Evolutionary conservation across 2,797 vertebrate genomes (phyloP), one percentile per base, ranked within the genome.

Genomic region (Crocidura indochinensis): DNA sequence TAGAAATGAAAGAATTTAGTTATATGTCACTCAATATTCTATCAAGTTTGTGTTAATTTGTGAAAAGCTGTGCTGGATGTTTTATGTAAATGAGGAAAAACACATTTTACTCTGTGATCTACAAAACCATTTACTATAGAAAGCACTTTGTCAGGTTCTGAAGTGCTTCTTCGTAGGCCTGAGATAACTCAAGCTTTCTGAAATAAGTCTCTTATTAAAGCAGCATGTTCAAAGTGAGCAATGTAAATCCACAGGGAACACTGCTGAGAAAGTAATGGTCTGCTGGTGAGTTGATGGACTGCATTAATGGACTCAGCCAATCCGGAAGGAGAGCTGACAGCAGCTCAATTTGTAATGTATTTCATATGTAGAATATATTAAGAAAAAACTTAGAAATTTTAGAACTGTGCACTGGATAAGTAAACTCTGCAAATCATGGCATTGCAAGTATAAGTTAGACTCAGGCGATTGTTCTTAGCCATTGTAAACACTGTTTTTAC

Each of bases 201-300:
- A 95, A 86, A 84, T 88, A 94, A 96, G 91, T 96, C 31, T 74
- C 53, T 96, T 94, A 94, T 88, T 94, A 94, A 95, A 96, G 91
- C 96, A 97, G 65, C 15, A 93, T 91, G 92, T 92, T 96, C 92
- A 73, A 85, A 95, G 38, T 73, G 84, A 97, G 81, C 17, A n/a
- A 60, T n/a, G 19, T 22, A 88, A 71, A 73, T 64, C 44, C 82
- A 3, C 12, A 22, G 83, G 71, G 78, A 96, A 24, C 2, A 14
- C 46, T 8, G 22, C 10, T 2, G 82, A 95, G 68, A 88, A 94
- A 96, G 92, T 31, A 94, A 60, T 26, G 74, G 94, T 94, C 65
- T 92, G 88, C 93, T 81, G 94, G 10, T 38, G 46, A 95, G 87
- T 81, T 17, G 20, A 94, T 92, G 47, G 49, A 76, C 86, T 95